Evolutionary conservation across 2,797 vertebrate genomes (phyloP).

Genomic region (Microctenopoma steveboyesi): DNA sequence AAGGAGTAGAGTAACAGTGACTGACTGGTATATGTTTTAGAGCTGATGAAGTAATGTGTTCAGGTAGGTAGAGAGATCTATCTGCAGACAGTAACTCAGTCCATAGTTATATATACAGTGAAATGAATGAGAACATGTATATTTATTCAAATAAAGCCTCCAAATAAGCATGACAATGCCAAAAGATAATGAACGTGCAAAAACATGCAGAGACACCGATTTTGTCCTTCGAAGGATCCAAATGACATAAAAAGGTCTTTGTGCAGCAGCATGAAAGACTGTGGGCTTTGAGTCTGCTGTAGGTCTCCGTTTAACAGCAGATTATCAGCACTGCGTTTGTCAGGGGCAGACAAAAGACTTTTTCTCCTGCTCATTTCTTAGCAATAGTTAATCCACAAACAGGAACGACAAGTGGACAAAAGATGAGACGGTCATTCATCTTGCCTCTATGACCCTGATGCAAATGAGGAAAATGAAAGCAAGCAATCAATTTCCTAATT

Average conservation of each 20-base stretch:
- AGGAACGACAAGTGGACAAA: constrained; percentile 65
- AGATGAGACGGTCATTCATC: constrained; percentile 71
- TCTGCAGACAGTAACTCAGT: no score
- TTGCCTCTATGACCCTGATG: constrained; percentile 72
- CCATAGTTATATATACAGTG: no score
- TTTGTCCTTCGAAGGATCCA: constrained; percentile 14
- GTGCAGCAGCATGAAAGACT: constrained; percentile 1
- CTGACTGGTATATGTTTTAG: no score
- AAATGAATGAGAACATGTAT: neutral
- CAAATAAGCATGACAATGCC: neutral
- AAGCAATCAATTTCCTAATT: constrained; percentile 79
- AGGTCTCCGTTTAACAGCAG: constrained; percentile 47
- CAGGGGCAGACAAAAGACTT: constrained; percentile 49
- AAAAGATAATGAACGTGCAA: constrained; percentile 2
- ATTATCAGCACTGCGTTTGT: constrained; percentile 40
- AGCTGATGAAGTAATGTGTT: no score
- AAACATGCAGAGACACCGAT: neutral
- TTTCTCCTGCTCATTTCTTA: constrained; percentile 40
- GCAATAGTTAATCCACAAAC: constrained; percentile 38
- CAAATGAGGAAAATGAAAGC: constrained; percentile 77
- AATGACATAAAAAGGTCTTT: neutral
- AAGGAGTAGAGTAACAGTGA: no score
- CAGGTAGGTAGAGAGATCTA: no score
- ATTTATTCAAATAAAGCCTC: neutral
- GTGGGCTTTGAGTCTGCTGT: constrained; percentile 10